phyloP scores from a whole-genome alignment of 2,797 vertebrate species.

The Chrysocyon brachyurus region DNA sequence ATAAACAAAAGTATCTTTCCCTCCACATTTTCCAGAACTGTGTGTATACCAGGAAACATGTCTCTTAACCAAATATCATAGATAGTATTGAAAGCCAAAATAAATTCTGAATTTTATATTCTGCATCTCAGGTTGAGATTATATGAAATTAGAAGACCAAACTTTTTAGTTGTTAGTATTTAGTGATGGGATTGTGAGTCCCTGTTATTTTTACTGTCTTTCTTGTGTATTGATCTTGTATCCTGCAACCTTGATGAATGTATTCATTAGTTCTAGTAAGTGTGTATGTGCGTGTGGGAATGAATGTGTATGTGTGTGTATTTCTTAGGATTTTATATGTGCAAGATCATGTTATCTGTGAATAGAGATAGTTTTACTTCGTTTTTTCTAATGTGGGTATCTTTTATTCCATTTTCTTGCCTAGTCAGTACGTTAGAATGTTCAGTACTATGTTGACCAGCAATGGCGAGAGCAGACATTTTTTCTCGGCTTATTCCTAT shows the following conservation, averaged over 20 bases:
- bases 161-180: slow-evolving; percentile 83
- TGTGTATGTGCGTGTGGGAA: neutral
- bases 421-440: neutral
- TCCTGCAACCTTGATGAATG: neutral
- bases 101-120: slow-evolving; percentile 66
- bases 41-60: slow-evolving; percentile 53
- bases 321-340: slow-evolving; percentile 2
- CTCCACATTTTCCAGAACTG: slow-evolving; percentile 77
- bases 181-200: slow-evolving; percentile 82
- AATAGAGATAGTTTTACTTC: slow-evolving; percentile 45
- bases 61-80: slow-evolving; percentile 35
- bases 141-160: slow-evolving; percentile 76
- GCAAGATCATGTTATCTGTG: neutral
- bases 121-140: slow-evolving; percentile 75
- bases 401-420: slow-evolving; percentile 18
- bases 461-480: neutral
- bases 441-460: neutral
- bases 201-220: slow-evolving; percentile 80
- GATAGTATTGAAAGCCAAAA: slow-evolving; percentile 79
- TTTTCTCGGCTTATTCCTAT: neutral
- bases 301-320: neutral
- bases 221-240: slow-evolving; percentile 25
- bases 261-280: neutral
- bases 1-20: slow-evolving; percentile 79
- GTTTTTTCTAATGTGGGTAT: slow-evolving; percentile 25